A percentile compares a stretch with the other conserved stretches of the same genome.
Evolutionary conservation across 1,140 invertebrate species (phyloP).

Genomic region (Drosophila mauritiana): DNA sequence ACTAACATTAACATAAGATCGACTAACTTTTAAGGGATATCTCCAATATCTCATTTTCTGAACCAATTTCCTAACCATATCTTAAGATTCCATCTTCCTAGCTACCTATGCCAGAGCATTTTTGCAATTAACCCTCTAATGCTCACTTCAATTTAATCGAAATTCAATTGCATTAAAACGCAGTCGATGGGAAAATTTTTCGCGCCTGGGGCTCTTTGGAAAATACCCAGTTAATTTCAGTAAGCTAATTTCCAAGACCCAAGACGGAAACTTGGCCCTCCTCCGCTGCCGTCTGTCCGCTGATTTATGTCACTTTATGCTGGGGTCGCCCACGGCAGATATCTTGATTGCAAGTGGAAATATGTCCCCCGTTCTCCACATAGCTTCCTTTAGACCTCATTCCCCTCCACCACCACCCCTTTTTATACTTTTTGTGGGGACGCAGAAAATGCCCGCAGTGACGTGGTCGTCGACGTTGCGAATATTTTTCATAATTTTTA

Average conservation of each 20-base stretch:
- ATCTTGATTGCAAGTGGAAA: conserved; percentile 79
- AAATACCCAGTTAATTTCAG: conserved; percentile 73
- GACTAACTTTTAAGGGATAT: too few relatives aligned
- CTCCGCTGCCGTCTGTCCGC: conserved; percentile 4
- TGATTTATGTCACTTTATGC: conserved; percentile 57
- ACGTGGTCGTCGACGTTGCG: conserved; percentile 46
- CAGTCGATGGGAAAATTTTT: conserved; percentile 29
- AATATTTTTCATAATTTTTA: conserved; percentile 67
- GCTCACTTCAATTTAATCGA: conserved; percentile 13
- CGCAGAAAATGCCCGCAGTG: conserved; percentile 65
- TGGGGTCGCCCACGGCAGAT: conserved; percentile 58
- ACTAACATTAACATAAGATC: too few relatives aligned
- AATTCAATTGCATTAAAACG: conserved; percentile 33
- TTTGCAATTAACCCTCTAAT: not conserved
- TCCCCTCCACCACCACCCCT: not conserved
- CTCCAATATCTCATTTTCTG: too few relatives aligned
- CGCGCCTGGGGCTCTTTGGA: conserved; percentile 15
- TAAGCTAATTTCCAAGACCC: conserved; percentile 58
- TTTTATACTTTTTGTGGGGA: conserved; percentile 9
- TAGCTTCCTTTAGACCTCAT: not conserved
- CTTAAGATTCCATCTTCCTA: not conserved
- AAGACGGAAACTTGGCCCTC: conserved; percentile 29
- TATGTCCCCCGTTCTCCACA: conserved; percentile 29
- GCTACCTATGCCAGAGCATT: not conserved
- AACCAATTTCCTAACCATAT: not conserved